Conservation (phyloP, 2,797 vertebrate genomes). For the Knipowitschia caucasica region DNA sequence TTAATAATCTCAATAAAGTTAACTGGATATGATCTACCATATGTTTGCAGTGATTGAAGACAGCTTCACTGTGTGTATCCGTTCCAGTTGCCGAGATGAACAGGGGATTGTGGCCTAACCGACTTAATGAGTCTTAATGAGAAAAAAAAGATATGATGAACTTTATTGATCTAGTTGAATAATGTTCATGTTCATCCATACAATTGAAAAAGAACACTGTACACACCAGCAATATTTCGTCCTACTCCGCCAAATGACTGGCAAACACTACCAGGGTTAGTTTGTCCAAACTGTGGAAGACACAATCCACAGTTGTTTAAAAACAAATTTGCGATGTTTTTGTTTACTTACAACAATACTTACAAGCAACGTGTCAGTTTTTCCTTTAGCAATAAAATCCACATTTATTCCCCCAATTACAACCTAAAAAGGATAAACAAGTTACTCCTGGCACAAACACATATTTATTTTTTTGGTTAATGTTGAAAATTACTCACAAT, state of each 20-base stretch:
- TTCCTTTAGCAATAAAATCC: slow-evolving; percentile 87
- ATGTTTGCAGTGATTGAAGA: slow-evolving; percentile 81
- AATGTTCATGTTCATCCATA: neutral
- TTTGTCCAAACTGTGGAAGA: slow-evolving; percentile 80
- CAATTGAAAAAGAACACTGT: slow-evolving; percentile 15
- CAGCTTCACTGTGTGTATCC: slow-evolving; percentile 79
- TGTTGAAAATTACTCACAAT: slow-evolving; percentile 58
- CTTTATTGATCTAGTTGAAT: neutral
- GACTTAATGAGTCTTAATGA: slow-evolving; percentile 82
- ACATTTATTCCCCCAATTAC: slow-evolving; percentile 88
- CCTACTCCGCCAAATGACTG: slow-evolving; percentile 88
- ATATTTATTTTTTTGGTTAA: neutral
- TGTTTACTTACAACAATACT: slow-evolving; percentile 19
- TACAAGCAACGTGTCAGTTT: slow-evolving; percentile 76
- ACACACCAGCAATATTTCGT: slow-evolving; percentile 85
- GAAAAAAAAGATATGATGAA: neutral
- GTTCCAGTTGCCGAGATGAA: slow-evolving; percentile 84
- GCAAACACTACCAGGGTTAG: slow-evolving; percentile 82
- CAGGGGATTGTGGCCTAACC: slow-evolving; percentile 75
- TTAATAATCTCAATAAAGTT: neutral
- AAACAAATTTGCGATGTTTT: neutral
- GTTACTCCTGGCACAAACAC: neutral
- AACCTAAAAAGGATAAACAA: slow-evolving; percentile 72
- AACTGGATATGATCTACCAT: slow-evolving; percentile 71
- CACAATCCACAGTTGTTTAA: slow-evolving; percentile 15